phyloP scores from a whole-genome alignment of 1,140 invertebrate genomes.

The Agraylea sexmaculata region DNA sequence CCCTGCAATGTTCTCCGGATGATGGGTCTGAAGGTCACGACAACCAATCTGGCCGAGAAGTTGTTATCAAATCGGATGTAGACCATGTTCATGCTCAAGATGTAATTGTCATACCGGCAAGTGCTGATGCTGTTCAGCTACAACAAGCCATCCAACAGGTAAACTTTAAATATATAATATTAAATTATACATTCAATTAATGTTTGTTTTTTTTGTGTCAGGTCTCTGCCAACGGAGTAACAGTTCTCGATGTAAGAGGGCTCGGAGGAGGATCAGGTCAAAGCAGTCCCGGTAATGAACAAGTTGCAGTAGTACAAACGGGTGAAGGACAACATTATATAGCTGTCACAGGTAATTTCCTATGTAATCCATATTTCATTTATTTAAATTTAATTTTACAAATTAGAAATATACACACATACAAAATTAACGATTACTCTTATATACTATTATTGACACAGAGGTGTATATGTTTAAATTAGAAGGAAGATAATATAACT shows the following conservation, averaged over 20 bases:
- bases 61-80: slow-evolving; percentile 19
- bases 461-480: no score
- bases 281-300: slow-evolving; percentile 14
- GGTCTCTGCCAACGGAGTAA: slow-evolving; percentile 28
- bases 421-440: no score
- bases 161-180: no score
- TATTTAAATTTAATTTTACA: no score
- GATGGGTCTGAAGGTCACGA: no score
- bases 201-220: slow-evolving; percentile 16
- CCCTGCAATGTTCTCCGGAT: no score
- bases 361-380: no score
- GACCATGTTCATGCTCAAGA: slow-evolving; percentile 26
- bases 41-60: slow-evolving; percentile 24
- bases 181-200: no score
- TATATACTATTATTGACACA: no score
- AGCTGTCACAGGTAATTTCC: slow-evolving; percentile 20
- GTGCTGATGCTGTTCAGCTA: slow-evolving; percentile 31
- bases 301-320: slow-evolving; percentile 13
- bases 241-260: slow-evolving; percentile 31
- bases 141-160: slow-evolving; percentile 40
- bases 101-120: slow-evolving; percentile 36
- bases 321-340: slow-evolving; percentile 20
- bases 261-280: slow-evolving; percentile 12
- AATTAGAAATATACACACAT: no score
- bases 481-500: no score